phyloP scores from a whole-genome alignment of 2,797 vertebrate genomes.

The Sardinella longiceps region DNA sequence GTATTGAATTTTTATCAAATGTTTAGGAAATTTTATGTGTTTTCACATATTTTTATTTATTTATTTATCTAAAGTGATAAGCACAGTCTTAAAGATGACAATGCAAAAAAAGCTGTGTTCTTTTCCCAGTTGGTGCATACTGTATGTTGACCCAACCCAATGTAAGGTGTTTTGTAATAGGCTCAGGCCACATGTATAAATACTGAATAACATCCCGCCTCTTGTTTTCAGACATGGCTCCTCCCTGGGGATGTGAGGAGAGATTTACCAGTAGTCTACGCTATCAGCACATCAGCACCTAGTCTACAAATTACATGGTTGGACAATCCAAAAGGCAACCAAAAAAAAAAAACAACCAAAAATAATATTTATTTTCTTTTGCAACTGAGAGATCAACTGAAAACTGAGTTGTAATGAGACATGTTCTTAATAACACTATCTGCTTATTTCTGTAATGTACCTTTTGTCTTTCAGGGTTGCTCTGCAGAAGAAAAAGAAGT shows the following conservation, averaged over 20 bases:
- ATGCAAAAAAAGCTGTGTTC: not conserved
- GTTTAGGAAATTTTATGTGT: no score
- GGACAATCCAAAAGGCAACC: not conserved
- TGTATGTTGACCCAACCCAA: no score
- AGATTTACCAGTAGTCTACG: slow-evolving; percentile 40
- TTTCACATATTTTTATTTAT: no score
- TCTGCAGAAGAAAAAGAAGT: not conserved
- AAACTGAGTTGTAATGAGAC: not conserved
- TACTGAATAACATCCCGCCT: slow-evolving; percentile 36
- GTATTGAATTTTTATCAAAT: no score
- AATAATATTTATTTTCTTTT: no score
- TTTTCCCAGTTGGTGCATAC: not conserved
- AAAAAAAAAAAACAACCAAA: no score
- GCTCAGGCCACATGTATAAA: slow-evolving; percentile 39
- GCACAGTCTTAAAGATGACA: not conserved
- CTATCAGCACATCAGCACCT: slow-evolving; percentile 16
- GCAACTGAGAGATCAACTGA: not conserved
- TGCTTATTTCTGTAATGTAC: no score
- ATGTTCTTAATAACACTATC: no score
- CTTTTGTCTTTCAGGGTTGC: no score
- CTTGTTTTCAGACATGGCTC: slow-evolving; percentile 28
- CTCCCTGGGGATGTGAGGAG: slow-evolving; percentile 45
- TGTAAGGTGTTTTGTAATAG: slow-evolving; percentile 23
- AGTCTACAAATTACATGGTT: not conserved
- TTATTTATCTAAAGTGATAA: no score